Evolutionary conservation across 1,140 invertebrate species (phyloP), one percentile per base, ranked within the genome.

Genomic region (Grapholita molesta): DNA sequence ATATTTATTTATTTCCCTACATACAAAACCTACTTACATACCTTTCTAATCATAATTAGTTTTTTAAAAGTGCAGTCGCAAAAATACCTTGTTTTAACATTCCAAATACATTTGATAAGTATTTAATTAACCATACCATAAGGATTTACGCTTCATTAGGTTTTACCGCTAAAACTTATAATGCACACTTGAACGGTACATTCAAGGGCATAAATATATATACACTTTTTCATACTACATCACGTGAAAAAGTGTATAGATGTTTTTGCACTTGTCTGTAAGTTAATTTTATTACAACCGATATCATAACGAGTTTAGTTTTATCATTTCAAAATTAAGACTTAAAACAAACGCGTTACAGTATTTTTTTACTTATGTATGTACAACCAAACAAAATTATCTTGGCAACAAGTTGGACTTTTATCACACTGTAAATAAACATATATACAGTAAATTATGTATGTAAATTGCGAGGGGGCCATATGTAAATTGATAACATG

Each of bases 401-500:
- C 52, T 23, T 53, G n/a, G 52, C 52, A 53, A 53, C 12, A 25
- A 30, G n/a, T 25, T 57, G 2, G 12, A 12, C 33, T 35, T 24
- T 28, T 1, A 57, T 30, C 1, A 28, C 32, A 3, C 30, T 65
- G 11, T 65, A 38, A 65, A 35, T 64, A 33, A 64, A 64, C 30
- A 9, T 64, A 9, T 61, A 25, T 15, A n/a, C 15, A 57, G 53
- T 57, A 12, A 57, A 18, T n/a, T 53, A n/a, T 25, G 9, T 25
- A 57, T 57, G 53, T 57, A 57, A 57, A 57, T 57, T 57, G 33
- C 15, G 28, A 65, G 33, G 18, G 64, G 28, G 23, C 28, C 64
- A 65, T n/a, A 35, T 65, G 32, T 65, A 65, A 64, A 64, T 64
- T 65, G 28, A 65, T 65, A 65, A 65, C 30, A 33, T 18, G 57